phyloP scores from a whole-genome alignment of 2,797 vertebrate genomes.

The Gadopsis bispinosus region DNA sequence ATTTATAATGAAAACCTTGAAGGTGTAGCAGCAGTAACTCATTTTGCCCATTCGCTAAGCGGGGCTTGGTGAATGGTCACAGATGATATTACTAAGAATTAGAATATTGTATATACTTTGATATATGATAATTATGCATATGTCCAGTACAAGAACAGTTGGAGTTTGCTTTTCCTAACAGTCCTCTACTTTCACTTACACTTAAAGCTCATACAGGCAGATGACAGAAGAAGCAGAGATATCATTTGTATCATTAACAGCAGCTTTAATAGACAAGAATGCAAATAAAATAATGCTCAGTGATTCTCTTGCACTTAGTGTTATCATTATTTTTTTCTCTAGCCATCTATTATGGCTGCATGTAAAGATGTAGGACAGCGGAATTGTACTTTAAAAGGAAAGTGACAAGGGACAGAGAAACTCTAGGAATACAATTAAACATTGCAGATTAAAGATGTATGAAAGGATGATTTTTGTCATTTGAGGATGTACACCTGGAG shows the following conservation, averaged over 20 bases:
- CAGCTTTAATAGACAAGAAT: not conserved
- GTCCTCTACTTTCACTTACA: too few relatives aligned
- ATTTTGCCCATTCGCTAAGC: too few relatives aligned
- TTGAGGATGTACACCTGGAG: slow-evolving; percentile 42
- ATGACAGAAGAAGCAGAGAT: not conserved
- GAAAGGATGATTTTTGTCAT: slow-evolving; percentile 11
- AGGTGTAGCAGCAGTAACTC: too few relatives aligned
- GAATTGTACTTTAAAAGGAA: not conserved
- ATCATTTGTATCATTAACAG: not conserved
- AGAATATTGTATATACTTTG: too few relatives aligned
- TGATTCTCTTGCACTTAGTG: not conserved
- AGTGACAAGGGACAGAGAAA: not conserved
- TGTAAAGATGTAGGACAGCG: not conserved
- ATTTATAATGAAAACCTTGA: too few relatives aligned
- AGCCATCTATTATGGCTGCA: not conserved
- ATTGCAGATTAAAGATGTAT: slow-evolving; percentile 4
- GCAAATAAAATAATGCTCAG: too few relatives aligned
- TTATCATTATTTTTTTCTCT: not conserved
- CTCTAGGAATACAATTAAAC: not conserved
- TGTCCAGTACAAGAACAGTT: too few relatives aligned
- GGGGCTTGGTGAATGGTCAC: too few relatives aligned
- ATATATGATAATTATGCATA: too few relatives aligned
- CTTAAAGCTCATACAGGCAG: too few relatives aligned
- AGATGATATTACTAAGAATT: too few relatives aligned
- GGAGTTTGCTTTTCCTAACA: too few relatives aligned